Evolutionary conservation across 2,888 invertebrate genomes (phyloP).

Genomic region (Eledona agricola): DNA sequence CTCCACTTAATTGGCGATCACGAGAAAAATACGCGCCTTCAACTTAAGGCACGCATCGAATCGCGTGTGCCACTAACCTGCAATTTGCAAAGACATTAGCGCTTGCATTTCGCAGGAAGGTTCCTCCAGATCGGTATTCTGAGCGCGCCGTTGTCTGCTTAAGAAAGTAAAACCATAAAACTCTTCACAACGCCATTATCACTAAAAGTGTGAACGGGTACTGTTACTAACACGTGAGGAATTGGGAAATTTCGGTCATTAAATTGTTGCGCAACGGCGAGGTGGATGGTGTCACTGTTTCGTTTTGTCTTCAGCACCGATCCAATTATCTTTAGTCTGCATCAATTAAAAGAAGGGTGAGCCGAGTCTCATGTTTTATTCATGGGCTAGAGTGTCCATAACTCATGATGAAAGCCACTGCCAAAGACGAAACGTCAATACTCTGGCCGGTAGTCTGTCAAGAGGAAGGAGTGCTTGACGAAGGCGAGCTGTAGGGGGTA

Average conservation of each 20-base stretch:
- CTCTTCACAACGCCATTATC: conserved; percentile 1
- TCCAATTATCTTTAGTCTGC: conserved; percentile 2
- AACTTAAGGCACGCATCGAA: conserved; percentile 41
- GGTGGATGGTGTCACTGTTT: too few species aligned
- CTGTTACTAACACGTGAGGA: not conserved
- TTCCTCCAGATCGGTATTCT: conserved; percentile 23
- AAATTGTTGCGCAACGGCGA: too few species aligned
- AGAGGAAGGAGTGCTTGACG: conserved; percentile 1
- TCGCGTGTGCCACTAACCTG: conserved; percentile 48
- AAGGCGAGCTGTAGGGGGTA: not conserved
- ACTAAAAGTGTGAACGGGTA: conserved; percentile 3
- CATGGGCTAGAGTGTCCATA: not conserved
- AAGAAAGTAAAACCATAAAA: conserved; percentile 4
- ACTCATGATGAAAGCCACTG: too few species aligned
- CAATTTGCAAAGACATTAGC: conserved; percentile 41
- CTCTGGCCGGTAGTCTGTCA: too few species aligned
- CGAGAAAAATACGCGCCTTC: conserved; percentile 14
- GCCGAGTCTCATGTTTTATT: not conserved
- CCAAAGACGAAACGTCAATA: too few species aligned
- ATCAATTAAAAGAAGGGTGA: too few species aligned
- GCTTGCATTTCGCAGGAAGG: conserved; percentile 16
- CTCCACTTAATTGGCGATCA: conserved; percentile 28
- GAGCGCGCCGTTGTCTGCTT: conserved; percentile 25
- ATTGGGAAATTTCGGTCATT: too few species aligned
- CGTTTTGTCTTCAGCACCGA: too few species aligned